Conservation (phyloP, 1,140 invertebrate species). For the Mamestra configurata region DNA sequence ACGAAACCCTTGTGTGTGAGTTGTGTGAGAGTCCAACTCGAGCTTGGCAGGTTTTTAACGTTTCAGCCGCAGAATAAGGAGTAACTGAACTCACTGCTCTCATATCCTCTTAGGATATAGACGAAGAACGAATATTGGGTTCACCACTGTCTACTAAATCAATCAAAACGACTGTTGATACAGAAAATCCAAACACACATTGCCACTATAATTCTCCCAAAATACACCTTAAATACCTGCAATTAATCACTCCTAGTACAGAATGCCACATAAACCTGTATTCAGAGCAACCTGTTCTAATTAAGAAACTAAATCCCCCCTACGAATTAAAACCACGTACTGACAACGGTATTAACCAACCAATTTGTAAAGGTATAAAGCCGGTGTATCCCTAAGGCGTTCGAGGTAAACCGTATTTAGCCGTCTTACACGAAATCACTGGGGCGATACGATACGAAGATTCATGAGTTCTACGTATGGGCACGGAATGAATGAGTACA, state of each 20-base stretch:
- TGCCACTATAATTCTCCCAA: not conserved
- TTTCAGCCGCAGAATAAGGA: too few species aligned
- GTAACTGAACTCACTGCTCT: too few species aligned
- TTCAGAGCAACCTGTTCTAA: slow-evolving; percentile 45
- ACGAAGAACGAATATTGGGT: too few species aligned
- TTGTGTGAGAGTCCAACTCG: too few species aligned
- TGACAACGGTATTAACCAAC: slow-evolving; percentile 51
- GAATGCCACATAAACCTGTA: slow-evolving; percentile 20
- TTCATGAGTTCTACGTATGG: slow-evolving; percentile 41
- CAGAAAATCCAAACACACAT: not conserved
- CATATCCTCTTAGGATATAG: too few species aligned
- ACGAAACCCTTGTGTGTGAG: too few species aligned
- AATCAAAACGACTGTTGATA: not conserved
- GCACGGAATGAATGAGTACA: not conserved
- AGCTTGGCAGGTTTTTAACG: too few species aligned
- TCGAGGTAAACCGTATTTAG: slow-evolving; percentile 49
- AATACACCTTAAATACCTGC: slow-evolving; percentile 1
- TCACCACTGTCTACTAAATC: not conserved
- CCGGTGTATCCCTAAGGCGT: slow-evolving; percentile 29
- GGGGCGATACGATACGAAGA: slow-evolving; percentile 43
- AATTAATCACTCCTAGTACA: slow-evolving; percentile 20
- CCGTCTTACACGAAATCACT: slow-evolving; percentile 43
- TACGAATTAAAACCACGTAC: slow-evolving; percentile 50
- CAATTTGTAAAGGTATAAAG: slow-evolving; percentile 49
- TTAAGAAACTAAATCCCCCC: slow-evolving; percentile 52